Evolutionary conservation across 2,113 vertebrate genomes (phyloP).

Genomic region (Urocynchramus pylzowi): DNA sequence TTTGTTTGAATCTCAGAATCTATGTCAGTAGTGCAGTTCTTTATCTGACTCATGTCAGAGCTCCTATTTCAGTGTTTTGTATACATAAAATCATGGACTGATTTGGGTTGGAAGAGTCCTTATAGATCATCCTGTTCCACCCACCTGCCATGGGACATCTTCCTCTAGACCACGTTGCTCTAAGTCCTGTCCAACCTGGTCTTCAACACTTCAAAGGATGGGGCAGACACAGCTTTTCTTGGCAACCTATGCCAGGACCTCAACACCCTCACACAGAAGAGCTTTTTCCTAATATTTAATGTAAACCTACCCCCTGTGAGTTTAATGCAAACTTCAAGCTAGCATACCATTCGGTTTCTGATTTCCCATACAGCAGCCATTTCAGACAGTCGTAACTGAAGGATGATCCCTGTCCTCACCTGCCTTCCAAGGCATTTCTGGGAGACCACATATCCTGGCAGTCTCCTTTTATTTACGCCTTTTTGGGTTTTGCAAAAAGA

Average conservation of each 20-base stretch:
- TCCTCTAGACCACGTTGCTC: neutral
- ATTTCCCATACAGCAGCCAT: neutral
- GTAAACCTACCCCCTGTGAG: neutral
- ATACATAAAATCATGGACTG: neutral
- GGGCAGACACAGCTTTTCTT: neutral
- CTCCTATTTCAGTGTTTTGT: neutral
- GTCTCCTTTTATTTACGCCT: neutral
- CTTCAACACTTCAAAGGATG: neutral
- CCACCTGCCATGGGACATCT: neutral
- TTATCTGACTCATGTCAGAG: neutral
- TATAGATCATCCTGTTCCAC: neutral
- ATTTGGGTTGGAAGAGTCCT: neutral
- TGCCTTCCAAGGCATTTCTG: neutral
- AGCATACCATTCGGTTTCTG: neutral
- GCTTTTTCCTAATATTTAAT: neutral
- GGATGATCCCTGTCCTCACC: neutral
- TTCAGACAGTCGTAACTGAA: neutral
- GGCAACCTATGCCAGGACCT: neutral
- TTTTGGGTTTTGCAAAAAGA: neutral
- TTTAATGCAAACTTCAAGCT: neutral
- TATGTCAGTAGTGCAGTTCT: neutral
- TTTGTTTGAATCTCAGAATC: neutral
- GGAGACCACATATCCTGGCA: neutral
- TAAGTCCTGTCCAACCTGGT: neutral
- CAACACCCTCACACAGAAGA: neutral